Evolutionary conservation across 2,888 invertebrate species (phyloP), one percentile per base, ranked within the genome.

Genomic region (Drosophila mimica): DNA sequence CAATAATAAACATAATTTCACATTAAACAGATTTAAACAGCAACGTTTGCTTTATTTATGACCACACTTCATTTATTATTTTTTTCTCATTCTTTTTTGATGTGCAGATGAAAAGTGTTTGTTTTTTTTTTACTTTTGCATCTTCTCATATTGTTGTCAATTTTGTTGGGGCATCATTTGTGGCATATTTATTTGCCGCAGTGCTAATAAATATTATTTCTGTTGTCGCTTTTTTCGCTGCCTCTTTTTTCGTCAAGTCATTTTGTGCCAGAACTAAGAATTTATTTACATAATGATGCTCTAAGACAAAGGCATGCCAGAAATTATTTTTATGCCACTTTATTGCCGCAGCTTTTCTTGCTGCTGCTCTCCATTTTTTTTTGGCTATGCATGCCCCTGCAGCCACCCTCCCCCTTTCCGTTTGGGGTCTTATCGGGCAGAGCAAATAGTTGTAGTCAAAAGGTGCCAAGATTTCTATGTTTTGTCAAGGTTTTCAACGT

Each of bases 1-100:
- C 76, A 88, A 88, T 81, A 80, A 90, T 89, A 87, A 87, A 89
- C 89, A 87, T 89, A 83, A 90, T 90, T 89, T 89, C 78, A 76
- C 83, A 79, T 88, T 82, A 71, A 83, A 73, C 81, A 77, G 74
- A 88, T 84, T 87, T 82, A 79, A 79, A 63, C 65, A 48, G 52
- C 70, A 62, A 54, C 68, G 63, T 38, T 74, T 54, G 74, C 33
- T 71, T 73, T 81, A 83, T 84, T 83, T 83, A 83, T 69, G 69
- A 40, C 60, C 58, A 56, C 43, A 63, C 28, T 63, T 53, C 43
- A 36, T 40, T 53, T 43, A 36, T 28, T 20, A 40, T 43, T 25
- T 31, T 53, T 48, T 28, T 34, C 60, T 60, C 53, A 15, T 28
- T 51, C 52, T n/a, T 49, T 53, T 63, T 63, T 71, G 48, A 54